Percentiles rank a stretch among this genome's conserved stretches.
Conservation (phyloP, 2,797 vertebrate species). For the Oreortyx pictus region DNA sequence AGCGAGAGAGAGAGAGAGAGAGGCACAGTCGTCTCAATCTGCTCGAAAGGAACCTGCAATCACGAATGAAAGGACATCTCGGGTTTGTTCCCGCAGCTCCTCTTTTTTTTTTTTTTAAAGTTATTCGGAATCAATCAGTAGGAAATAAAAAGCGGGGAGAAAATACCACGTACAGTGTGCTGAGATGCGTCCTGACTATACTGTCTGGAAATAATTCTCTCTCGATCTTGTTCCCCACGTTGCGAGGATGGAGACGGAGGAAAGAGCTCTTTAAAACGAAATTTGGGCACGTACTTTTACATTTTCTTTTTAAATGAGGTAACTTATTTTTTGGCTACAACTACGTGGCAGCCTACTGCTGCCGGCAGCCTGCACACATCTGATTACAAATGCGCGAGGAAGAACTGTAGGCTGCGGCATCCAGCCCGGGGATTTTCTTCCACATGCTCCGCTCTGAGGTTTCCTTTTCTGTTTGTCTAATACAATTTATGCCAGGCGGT, state of each 20-base stretch:
- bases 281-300: background rate
- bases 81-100: background rate
- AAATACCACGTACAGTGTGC: background rate
- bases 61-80: background rate
- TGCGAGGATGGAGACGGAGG: accelerated
- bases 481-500: background rate
- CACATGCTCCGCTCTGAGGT: background rate
- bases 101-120: background rate
- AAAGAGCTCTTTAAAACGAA: background rate
- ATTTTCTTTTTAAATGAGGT: background rate
- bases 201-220: accelerated
- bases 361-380: background rate
- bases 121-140: background rate
- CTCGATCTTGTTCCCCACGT: background rate
- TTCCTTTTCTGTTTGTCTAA: background rate
- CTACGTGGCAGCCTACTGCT: background rate
- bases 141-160: background rate
- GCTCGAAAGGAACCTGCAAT: background rate
- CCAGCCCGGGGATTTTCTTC: background rate
- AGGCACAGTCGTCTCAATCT: background rate
- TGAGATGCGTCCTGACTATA: background rate
- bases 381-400: background rate
- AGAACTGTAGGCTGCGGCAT: background rate
- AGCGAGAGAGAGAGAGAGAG: background rate
- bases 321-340: background rate